These are phyloP conservation scores for Paramisgurnus dabryanus DNA, from an alignment of 2,113 vertebrate genomes.

Conservation along the genomic window DNA sequence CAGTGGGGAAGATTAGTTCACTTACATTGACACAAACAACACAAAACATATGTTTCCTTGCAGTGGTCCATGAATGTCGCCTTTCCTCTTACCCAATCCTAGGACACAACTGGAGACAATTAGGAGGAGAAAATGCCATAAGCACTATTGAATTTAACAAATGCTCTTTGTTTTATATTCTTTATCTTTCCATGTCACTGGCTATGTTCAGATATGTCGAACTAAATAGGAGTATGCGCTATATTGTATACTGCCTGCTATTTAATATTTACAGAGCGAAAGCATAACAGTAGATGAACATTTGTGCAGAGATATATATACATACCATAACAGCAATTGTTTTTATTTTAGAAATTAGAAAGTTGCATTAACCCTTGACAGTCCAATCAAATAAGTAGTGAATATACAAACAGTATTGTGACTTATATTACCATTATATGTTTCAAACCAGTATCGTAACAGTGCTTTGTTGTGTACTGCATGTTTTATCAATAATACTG, in stretches of 20 bases:
- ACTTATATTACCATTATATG: too few species aligned
- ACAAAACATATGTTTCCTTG: constrained; percentile 38
- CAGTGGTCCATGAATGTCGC: constrained; percentile 11
- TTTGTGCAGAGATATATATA: too few species aligned
- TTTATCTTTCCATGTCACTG: background rate
- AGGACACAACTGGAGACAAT: constrained; percentile 48
- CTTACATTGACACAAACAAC: constrained; percentile 22
- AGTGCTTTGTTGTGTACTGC: too few species aligned
- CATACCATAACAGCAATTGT: too few species aligned
- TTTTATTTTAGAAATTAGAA: too few species aligned
- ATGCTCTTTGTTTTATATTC: constrained; percentile 34
- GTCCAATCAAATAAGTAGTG: too few species aligned
- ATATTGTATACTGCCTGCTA: background rate
- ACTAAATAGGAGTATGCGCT: background rate
- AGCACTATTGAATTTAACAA: constrained; percentile 34
- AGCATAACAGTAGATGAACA: background rate
- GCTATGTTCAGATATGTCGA: background rate
- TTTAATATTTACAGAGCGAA: background rate
- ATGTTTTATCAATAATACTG: too few species aligned
- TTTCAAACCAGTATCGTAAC: too few species aligned
- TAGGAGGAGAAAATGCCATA: constrained; percentile 37
- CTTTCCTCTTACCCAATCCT: constrained; percentile 14
- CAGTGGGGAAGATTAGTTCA: constrained; percentile 25
- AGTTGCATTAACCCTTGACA: too few species aligned
- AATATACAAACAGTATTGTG: too few species aligned